Base-by-base conservation (phyloP, 2,797 vertebrate genomes). In the Moxostoma hubbsi region DNA sequence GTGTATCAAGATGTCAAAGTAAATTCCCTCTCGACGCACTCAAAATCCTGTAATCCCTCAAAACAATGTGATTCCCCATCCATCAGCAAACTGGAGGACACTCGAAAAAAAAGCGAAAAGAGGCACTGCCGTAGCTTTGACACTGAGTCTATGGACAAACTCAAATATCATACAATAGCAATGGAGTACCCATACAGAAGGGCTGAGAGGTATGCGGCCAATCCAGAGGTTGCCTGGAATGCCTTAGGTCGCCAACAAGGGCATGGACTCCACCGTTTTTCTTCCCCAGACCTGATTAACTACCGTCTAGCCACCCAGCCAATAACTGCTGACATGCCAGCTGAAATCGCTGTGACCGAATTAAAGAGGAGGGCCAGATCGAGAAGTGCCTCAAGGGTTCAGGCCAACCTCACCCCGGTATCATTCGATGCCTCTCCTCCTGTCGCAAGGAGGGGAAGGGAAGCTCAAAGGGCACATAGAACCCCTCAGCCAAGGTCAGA, bases 1-100 rank as follows among this genome's bases (percentile, higher is more conserved):
- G 96, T 96, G 91, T 96, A 96, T 92, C 96, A 90, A 93, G 95
- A 97, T 92, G 94, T 98, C 92, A 94, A 95, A 89, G 93, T 96
- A 88, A 94, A 93, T 87, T 93, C 93, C 64, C 90, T 94, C 90
- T 95, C 92, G 50, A 84, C 87, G 72, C 87, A 92, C 84, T 92
- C 87, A 4, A 89, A 93, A 75, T 82, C 93, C 86, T 85, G 91
- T 87, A 93, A 89, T 90, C 91, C 93, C 84, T 86, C 86, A 83
- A 87, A 92, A 95, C 93, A 83, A 96, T 98, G 97, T 97, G 92
- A 98, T 55, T 91, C 87, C 87, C 86, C 91, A 89, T 91, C 91
- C 88, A 89, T 90, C 90, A 93, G 89, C 68, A 93, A 92, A 84
- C 91, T 93, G 87, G 92, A 95, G 88, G 90, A 88, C 83, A 90